Conservation (phyloP, 2,888 invertebrate genomes). For the Miltochrista miniata region DNA sequence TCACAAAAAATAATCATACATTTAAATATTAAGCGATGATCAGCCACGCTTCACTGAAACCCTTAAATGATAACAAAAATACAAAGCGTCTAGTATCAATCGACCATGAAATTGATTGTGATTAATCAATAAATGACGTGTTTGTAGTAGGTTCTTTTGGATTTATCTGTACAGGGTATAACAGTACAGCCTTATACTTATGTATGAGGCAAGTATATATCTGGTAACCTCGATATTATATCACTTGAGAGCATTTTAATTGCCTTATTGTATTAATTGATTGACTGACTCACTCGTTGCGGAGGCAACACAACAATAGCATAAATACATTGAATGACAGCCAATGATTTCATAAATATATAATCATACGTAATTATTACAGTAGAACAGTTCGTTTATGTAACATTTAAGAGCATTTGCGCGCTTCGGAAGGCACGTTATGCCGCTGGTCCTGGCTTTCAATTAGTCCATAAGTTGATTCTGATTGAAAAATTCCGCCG, state of each 20-base stretch:
- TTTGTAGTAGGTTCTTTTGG: neutral
- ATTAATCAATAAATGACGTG: neutral
- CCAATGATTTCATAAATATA: no score
- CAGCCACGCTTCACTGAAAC: neutral
- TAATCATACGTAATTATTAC: no score
- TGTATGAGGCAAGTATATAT: no score
- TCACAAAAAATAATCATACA: no score
- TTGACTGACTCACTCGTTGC: constrained; percentile 4
- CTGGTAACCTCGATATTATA: neutral
- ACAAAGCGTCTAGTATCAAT: neutral
- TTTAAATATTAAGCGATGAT: no score
- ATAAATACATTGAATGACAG: neutral
- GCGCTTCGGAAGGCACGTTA: no score
- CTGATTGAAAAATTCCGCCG: no score
- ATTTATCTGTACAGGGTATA: neutral
- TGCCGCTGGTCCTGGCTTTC: no score
- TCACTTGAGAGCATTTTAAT: neutral
- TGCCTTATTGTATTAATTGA: constrained; percentile 1
- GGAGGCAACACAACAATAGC: neutral
- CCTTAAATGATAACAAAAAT: neutral
- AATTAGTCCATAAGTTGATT: no score
- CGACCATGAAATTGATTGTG: neutral
- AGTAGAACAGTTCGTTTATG: no score
- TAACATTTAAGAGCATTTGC: no score
- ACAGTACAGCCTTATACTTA: neutral